Evolutionary conservation across 2,888 invertebrate species (phyloP).

Genomic region (Ormia ochracea): DNA sequence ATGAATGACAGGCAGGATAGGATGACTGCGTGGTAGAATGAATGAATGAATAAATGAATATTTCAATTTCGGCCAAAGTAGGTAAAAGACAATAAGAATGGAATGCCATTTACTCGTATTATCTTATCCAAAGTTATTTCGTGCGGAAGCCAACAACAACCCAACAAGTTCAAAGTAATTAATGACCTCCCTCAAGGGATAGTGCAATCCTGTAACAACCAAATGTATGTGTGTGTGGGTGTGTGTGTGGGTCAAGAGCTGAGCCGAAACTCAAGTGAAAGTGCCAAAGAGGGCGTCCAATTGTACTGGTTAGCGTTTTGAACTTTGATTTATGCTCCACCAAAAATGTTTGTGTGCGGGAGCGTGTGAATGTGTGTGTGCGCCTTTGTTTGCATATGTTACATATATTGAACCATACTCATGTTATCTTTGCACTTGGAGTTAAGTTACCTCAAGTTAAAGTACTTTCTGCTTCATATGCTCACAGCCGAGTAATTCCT

Average conservation of each 20-base stretch:
- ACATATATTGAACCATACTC: too few species aligned
- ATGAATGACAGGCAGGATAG: not conserved
- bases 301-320: conserved; percentile 64
- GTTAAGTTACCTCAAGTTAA: not conserved
- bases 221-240: not conserved
- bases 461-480: not conserved
- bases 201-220: conserved; percentile 68
- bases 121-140: conserved; percentile 46
- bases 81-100: not conserved
- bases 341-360: not conserved
- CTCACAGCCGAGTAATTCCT: not conserved
- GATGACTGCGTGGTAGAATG: not conserved
- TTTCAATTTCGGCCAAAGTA: conserved; percentile 30
- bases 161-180: conserved; percentile 73
- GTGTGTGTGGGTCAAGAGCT: conserved; percentile 3
- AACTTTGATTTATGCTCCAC: conserved; percentile 65
- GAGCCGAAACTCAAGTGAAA: conserved; percentile 17
- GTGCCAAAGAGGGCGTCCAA: conserved; percentile 44
- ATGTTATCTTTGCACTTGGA: too few species aligned
- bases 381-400: not conserved
- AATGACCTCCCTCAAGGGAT: conserved; percentile 69
- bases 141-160: conserved; percentile 35
- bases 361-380: not conserved
- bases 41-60: conserved; percentile 19
- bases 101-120: conserved; percentile 33